These are phyloP conservation scores for Drosophila mercatorum DNA, from an alignment of 2,888 invertebrate species.

Conservation along the genomic window DNA sequence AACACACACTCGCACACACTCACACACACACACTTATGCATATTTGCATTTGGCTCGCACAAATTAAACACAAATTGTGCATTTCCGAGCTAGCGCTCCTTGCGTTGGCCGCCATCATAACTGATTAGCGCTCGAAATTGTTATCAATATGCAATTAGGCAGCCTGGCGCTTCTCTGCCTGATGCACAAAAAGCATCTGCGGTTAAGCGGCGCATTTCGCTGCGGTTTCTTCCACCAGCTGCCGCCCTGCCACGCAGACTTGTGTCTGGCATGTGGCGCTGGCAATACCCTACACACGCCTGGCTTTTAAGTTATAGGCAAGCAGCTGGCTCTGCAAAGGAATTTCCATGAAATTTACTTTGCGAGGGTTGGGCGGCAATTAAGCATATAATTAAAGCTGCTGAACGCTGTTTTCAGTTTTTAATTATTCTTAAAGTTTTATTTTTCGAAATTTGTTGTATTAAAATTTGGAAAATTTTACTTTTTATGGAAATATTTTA, in stretches of 20 bases:
- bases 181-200: conserved; percentile 61
- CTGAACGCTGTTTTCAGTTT: not conserved
- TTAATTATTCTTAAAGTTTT: not conserved
- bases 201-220: conserved; percentile 52
- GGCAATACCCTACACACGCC: conserved; percentile 9
- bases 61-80: conserved; percentile 67
- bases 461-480: too few relatives aligned
- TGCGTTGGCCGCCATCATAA: conserved; percentile 50
- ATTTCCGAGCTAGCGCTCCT: conserved; percentile 46
- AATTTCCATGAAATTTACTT: not conserved
- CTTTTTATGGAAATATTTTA: too few relatives aligned
- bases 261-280: conserved; percentile 1
- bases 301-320: not conserved
- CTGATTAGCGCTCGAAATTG: conserved; percentile 76
- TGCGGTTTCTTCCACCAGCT: conserved; percentile 49
- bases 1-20: not conserved
- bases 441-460: not conserved
- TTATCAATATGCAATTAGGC: conserved; percentile 78
- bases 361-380: not conserved
- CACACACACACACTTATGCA: not conserved
- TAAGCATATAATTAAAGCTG: not conserved
- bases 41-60: conserved; percentile 36
- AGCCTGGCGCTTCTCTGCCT: conserved; percentile 4
- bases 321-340: not conserved
- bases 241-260: not conserved